These are phyloP conservation scores for Philypnodon macrostomus DNA, from an alignment of 2,797 vertebrate genomes.

Conservation along the genomic window DNA sequence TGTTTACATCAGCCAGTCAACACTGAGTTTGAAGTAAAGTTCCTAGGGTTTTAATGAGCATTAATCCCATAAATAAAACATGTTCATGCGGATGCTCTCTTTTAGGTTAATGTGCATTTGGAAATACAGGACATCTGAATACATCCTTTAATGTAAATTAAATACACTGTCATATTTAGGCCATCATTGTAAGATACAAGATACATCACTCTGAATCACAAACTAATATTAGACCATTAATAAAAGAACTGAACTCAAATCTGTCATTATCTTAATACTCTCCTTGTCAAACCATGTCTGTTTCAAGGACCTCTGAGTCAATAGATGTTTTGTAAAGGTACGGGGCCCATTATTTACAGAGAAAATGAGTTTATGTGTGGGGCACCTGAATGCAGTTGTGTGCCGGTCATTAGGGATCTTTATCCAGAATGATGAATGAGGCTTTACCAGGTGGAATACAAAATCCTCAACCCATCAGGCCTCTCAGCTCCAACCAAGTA, in stretches of 20 bases:
- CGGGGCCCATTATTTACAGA: conserved; percentile 24
- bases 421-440: conserved; percentile 36
- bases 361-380: conserved; percentile 31
- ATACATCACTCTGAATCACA: neutral
- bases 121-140: too few species aligned
- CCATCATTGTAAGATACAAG: too few species aligned
- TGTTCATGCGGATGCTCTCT: neutral
- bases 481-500: conserved; percentile 38
- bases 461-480: conserved; percentile 31
- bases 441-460: conserved; percentile 27
- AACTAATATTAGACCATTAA: neutral
- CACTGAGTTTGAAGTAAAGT: too few species aligned
- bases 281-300: conserved; percentile 5
- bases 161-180: too few species aligned
- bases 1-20: neutral
- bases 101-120: too few species aligned
- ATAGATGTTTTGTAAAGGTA: conserved; percentile 31
- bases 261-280: too few species aligned
- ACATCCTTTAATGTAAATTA: too few species aligned
- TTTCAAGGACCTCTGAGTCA: conserved; percentile 3
- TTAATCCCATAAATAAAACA: neutral
- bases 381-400: conserved; percentile 34
- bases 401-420: conserved; percentile 40
- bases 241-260: neutral
- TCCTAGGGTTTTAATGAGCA: neutral